These are phyloP conservation scores for Rissa tridactyla DNA, from an alignment of 2,113 vertebrate genomes.

Conservation along the genomic window DNA sequence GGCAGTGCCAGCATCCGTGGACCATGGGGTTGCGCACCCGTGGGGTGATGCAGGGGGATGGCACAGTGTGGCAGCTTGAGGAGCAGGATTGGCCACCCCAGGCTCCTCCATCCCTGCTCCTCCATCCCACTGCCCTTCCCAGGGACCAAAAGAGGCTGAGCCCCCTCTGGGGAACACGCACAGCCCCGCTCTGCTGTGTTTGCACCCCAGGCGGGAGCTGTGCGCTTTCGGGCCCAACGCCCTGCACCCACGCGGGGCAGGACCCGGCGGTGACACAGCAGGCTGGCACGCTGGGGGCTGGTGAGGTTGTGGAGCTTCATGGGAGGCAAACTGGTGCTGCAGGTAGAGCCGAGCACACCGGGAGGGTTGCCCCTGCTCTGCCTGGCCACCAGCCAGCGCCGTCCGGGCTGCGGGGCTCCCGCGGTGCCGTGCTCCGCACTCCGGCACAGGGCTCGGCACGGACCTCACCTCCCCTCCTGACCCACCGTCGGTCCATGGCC, in stretches of 20 bases:
- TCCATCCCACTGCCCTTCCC: not conserved
- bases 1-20: fast-evolving
- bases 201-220: not conserved
- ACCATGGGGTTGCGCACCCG: fast-evolving
- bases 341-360: not conserved
- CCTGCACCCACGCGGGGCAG: slow-evolving; percentile 36
- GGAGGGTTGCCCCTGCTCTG: not conserved
- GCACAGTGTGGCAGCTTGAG: fast-evolving
- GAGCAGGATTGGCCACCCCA: not conserved
- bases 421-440: fast-evolving
- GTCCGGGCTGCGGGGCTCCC: not conserved
- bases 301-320: not conserved
- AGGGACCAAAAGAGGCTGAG: not conserved
- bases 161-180: fast-evolving
- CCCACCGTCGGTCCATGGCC: fast-evolving
- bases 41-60: not conserved
- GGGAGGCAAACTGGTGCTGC: not conserved
- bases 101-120: not conserved
- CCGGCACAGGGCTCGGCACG: not conserved
- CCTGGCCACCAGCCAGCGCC: not conserved
- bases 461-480: not conserved
- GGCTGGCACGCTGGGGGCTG: not conserved
- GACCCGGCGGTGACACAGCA: not conserved
- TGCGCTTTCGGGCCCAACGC: not conserved
- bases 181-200: fast-evolving